Percentiles rank a stretch among this genome's conserved stretches.
phyloP scores from a whole-genome alignment of 2,797 vertebrate species.

The Ataeniobius toweri region DNA sequence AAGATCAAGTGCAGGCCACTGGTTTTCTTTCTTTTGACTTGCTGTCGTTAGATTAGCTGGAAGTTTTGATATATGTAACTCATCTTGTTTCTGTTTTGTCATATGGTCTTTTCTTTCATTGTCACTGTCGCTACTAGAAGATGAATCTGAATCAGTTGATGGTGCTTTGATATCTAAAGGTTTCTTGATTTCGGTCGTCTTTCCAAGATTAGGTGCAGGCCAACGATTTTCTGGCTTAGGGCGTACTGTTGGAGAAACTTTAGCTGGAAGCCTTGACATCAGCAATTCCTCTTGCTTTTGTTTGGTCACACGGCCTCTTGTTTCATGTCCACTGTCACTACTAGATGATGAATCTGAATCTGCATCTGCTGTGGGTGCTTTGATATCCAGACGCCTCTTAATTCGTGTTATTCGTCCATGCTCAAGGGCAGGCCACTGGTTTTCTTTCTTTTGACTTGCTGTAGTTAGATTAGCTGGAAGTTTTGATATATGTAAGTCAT shows the following conservation, averaged over 20 bases:
- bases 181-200: background rate
- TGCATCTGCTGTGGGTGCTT: background rate
- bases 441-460: background rate
- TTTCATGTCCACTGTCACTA: background rate
- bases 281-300: background rate
- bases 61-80: background rate
- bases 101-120: background rate
- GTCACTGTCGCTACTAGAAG: constrained; percentile 19
- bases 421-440: background rate
- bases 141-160: background rate
- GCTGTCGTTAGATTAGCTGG: background rate
- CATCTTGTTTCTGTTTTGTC: background rate
- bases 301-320: background rate
- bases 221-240: background rate
- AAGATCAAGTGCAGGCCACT: background rate
- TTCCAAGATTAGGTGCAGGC: background rate
- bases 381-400: background rate
- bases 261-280: accelerated
- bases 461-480: background rate
- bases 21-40: background rate
- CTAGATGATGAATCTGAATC: background rate
- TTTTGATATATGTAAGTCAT: background rate
- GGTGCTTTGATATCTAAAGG: constrained; percentile 29
- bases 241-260: background rate
- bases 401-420: background rate